Conservation (phyloP, 2,113 vertebrate genomes). For the Peromyscus polionotus region DNA sequence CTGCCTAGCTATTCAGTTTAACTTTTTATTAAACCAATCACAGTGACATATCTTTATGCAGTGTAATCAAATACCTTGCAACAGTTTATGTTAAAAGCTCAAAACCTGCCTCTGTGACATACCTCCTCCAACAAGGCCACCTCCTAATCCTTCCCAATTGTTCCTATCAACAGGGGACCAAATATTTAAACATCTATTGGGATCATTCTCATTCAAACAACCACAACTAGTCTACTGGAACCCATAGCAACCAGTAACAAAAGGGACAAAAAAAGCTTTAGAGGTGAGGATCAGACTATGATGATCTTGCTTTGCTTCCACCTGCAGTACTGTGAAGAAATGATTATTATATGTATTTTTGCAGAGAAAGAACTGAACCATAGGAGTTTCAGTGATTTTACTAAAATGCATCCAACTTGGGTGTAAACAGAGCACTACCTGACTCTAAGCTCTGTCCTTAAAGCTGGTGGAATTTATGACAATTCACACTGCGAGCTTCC, state of each 20-base stretch:
- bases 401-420: background rate
- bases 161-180: background rate
- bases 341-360: background rate
- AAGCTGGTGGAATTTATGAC: background rate
- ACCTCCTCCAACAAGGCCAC: background rate
- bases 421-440: background rate
- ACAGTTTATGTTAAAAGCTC: background rate
- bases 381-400: background rate
- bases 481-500: background rate
- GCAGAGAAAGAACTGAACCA: background rate
- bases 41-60: background rate
- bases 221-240: background rate
- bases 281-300: too few relatives aligned
- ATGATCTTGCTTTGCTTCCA: background rate
- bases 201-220: background rate
- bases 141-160: background rate
- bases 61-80: background rate
- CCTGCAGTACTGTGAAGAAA: background rate
- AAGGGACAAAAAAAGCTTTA: background rate
- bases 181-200: background rate
- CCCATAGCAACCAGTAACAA: background rate
- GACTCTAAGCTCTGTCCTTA: background rate
- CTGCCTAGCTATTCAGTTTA: background rate
- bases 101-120: background rate
- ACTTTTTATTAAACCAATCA: background rate